A percentile compares a stretch with the other conserved stretches of the same genome.
phyloP scores from a whole-genome alignment of 2,888 invertebrate species.

The Thyatira batis region DNA sequence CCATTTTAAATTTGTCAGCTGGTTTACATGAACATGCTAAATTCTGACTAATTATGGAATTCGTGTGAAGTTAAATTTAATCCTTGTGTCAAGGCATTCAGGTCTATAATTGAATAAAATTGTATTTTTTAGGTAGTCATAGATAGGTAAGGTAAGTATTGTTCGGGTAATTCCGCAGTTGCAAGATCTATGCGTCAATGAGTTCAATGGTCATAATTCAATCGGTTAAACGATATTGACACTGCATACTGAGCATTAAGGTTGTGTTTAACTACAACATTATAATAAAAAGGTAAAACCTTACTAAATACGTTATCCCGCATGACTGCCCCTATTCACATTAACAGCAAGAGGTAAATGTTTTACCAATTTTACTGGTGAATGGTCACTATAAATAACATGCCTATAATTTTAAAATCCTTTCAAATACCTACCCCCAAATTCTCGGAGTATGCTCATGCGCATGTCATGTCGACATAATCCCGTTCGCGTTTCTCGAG shows the following conservation, averaged over 20 bases:
- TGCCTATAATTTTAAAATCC: not conserved
- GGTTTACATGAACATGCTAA: not conserved
- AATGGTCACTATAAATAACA: not conserved
- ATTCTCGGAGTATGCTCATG: slow-evolving; percentile 4
- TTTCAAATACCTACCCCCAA: not conserved
- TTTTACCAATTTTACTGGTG: not conserved
- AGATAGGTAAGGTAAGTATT: not conserved
- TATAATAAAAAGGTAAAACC: not conserved
- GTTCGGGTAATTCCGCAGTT: not conserved
- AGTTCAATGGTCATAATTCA: not conserved
- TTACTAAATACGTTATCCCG: slow-evolving; percentile 32
- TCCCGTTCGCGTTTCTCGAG: slow-evolving; percentile 9
- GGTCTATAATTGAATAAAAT: not conserved
- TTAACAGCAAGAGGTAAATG: not conserved
- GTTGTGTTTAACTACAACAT: not conserved
- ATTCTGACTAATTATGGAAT: not conserved
- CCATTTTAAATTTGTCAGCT: slow-evolving; percentile 4
- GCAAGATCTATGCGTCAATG: not conserved
- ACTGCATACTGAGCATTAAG: not conserved
- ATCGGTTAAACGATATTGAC: not conserved
- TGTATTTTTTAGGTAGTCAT: not conserved
- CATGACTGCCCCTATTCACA: slow-evolving; percentile 17
- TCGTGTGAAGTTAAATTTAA: not conserved
- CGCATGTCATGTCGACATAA: slow-evolving; percentile 16
- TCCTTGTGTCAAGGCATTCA: not conserved